Conservation (phyloP, 30 jellyfish, hydroid and myxozoan species). For the Mastigias papua region DNA sequence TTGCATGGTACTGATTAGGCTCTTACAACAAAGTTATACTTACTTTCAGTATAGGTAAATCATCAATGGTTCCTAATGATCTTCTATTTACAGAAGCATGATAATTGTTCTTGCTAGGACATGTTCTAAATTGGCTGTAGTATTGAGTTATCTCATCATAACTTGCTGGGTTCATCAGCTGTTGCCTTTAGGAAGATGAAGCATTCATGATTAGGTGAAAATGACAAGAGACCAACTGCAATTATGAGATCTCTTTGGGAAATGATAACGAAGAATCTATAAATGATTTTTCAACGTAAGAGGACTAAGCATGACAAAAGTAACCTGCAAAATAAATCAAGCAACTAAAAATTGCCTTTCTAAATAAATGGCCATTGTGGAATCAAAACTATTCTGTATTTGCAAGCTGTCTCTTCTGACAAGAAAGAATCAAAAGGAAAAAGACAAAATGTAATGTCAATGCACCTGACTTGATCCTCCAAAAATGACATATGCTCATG, state of each 20-base stretch:
- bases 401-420: no score
- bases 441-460: neutral
- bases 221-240: no score
- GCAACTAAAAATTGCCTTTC: no score
- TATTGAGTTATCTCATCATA: constrained; percentile 73
- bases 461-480: constrained; percentile 90
- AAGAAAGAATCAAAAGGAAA: neutral
- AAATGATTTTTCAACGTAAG: no score
- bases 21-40: neutral
- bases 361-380: no score
- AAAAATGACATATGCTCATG: constrained; percentile 94
- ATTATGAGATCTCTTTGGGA: no score
- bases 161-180: constrained; percentile 75
- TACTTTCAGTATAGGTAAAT: constrained; percentile 84
- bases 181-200: constrained; percentile 69
- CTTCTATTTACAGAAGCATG: constrained; percentile 10
- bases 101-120: constrained; percentile 90
- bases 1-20: neutral
- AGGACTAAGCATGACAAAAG: no score
- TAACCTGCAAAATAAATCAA: no score
- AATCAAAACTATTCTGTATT: no score
- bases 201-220: no score
- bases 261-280: no score
- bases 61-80: constrained; percentile 53
- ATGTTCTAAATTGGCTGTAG: constrained; percentile 70